A percentile compares a stretch with the other conserved stretches of the same genome.
Evolutionary conservation across 2,888 invertebrate genomes (phyloP).

Genomic region (Dilophus febrilis): DNA sequence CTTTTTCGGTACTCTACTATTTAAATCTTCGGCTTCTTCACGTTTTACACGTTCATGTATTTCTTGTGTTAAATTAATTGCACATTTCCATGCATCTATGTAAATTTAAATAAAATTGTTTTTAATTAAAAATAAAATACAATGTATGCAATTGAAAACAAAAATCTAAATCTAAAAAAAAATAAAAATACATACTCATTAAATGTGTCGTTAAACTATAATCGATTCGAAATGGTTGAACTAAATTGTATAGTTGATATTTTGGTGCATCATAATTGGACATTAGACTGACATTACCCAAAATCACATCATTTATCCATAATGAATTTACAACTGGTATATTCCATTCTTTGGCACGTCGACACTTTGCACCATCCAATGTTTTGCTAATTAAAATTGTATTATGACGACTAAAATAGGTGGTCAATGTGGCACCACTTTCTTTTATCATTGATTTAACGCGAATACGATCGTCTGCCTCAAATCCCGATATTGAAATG

Average conservation of each 20-base stretch:
- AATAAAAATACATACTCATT: constrained; percentile 52
- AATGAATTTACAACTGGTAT: constrained; percentile 81
- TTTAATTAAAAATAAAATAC: constrained; percentile 1
- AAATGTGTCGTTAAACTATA: constrained; percentile 71
- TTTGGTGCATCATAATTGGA: constrained; percentile 66
- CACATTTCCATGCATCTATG: constrained; percentile 83
- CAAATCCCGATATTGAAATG: constrained; percentile 76
- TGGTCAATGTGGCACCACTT: constrained; percentile 68
- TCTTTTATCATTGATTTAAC: constrained; percentile 72
- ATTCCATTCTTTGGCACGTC: constrained; percentile 82
- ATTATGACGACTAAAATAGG: constrained; percentile 62
- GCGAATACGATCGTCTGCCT: constrained; percentile 64
- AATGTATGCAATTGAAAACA: too few species aligned
- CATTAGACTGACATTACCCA: constrained; percentile 70
- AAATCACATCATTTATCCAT: constrained; percentile 83
- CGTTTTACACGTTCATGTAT: constrained; percentile 71
- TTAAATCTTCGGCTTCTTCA: constrained; percentile 52
- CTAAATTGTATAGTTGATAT: constrained; percentile 71
- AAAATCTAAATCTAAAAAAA: too few species aligned
- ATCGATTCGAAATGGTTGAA: constrained; percentile 71
- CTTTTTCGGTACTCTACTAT: constrained; percentile 38
- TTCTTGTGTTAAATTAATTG: constrained; percentile 76
- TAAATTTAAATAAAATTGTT: constrained; percentile 4
- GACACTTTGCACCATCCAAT: constrained; percentile 72
- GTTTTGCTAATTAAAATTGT: constrained; percentile 62